Percentiles rank a stretch among this genome's conserved stretches.
These are phyloP conservation scores for Condylostylus longicornis DNA, from an alignment of 1,140 invertebrate genomes.

Conservation along the genomic window DNA sequence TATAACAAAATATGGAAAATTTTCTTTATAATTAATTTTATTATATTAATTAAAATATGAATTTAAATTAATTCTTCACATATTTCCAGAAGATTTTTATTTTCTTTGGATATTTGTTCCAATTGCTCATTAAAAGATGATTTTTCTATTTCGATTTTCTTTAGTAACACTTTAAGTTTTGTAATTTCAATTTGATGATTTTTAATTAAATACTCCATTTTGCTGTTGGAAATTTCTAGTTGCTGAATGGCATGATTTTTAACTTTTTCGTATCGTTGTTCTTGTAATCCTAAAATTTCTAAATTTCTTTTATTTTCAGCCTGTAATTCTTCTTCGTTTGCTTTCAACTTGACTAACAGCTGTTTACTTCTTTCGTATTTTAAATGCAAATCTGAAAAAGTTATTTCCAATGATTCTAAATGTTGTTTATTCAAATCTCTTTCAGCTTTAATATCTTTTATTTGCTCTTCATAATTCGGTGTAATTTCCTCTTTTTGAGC, in stretches of 20 bases:
- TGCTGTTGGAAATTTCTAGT: constrained; percentile 48
- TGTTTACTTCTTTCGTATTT: constrained; percentile 49
- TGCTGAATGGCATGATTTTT: constrained; percentile 46
- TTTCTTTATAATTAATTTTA: too few relatives aligned
- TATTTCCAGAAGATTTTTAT: constrained; percentile 54
- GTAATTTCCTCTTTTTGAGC: constrained; percentile 40
- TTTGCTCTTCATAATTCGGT: constrained; percentile 32
- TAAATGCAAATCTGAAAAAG: constrained; percentile 64
- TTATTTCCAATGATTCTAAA: constrained; percentile 57
- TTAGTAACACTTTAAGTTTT: constrained; percentile 55
- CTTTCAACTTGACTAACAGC: constrained; percentile 43
- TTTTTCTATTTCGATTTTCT: constrained; percentile 57
- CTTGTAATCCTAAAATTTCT: constrained; percentile 38
- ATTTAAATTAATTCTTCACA: constrained; percentile 72
- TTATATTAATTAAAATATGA: too few relatives aligned
- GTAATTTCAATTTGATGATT: constrained; percentile 50
- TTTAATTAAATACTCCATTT: constrained; percentile 49
- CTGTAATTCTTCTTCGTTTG: constrained; percentile 43
- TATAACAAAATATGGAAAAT: too few relatives aligned
- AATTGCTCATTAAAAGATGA: constrained; percentile 49
- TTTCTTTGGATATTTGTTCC: constrained; percentile 54
- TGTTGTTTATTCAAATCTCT: constrained; percentile 50
- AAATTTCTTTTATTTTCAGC: constrained; percentile 38
- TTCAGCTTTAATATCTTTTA: constrained; percentile 37
- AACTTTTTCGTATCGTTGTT: constrained; percentile 42